Conservation (phyloP, 2,888 invertebrate species). For the Catotricha subobsoleta region DNA sequence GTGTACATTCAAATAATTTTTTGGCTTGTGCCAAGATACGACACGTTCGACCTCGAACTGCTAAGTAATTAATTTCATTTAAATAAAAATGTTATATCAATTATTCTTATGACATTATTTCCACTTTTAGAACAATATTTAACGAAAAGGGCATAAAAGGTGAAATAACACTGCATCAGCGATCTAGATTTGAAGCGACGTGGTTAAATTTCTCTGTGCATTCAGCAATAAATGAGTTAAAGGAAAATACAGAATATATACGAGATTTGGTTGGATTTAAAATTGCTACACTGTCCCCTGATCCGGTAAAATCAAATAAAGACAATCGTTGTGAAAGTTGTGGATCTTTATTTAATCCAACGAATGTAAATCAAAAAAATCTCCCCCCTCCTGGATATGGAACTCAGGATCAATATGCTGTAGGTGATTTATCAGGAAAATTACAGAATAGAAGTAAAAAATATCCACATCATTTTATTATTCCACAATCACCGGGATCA, state of each 20-base stretch:
- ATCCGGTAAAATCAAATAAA: conserved; percentile 29
- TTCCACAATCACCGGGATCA: conserved; percentile 43
- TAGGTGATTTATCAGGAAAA: conserved; percentile 82
- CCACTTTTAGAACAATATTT: conserved; percentile 39
- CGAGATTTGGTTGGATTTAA: conserved; percentile 52
- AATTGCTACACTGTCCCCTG: conserved; percentile 52
- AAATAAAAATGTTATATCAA: background rate
- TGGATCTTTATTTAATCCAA: conserved; percentile 62
- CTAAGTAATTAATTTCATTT: conserved; percentile 43
- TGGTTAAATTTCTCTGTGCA: conserved; percentile 53
- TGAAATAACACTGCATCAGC: conserved; percentile 55
- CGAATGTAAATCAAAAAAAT: conserved; percentile 33
- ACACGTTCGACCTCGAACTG: conserved; percentile 41
- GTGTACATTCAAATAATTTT: conserved; percentile 54
- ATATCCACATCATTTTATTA: conserved; percentile 44
- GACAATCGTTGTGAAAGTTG: conserved; percentile 46
- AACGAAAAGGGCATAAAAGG: conserved; percentile 68
- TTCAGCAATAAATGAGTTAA: conserved; percentile 44
- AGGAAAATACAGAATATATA: conserved; percentile 53
- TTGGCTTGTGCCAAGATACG: conserved; percentile 69
- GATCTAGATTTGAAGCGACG: conserved; percentile 69
- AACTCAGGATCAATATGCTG: conserved; percentile 75
- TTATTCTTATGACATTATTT: background rate
- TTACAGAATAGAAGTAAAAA: conserved; percentile 53
- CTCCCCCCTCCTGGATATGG: conserved; percentile 57